Base-by-base conservation (phyloP, 92 coral and sea anemone genomes). In the Desmophyllum pertusum region DNA sequence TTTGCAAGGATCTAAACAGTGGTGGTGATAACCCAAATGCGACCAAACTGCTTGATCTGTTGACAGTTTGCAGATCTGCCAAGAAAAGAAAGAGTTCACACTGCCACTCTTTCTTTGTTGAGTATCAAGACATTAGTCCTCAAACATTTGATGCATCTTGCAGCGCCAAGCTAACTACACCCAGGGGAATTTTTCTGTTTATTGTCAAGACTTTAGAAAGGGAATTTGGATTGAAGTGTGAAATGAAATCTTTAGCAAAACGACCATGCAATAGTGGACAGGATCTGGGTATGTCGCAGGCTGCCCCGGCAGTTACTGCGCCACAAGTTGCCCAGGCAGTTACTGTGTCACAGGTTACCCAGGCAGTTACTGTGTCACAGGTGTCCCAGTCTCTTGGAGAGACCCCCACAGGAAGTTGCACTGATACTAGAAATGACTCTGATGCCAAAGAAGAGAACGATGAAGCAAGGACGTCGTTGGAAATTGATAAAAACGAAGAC, bases 151-250 rank as follows among this genome's bases (percentile, higher is more conserved):
- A 37, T 13, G 25, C 25, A 10, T 23, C 65, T 7, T 40, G 25
- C 27, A 0, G 21, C 40, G 33, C 17, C 35, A 43, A 59, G n/a
- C 79, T 86, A 31, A 45, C 83, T 4, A 63, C 85, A 51, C 36
- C 86, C 29, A 29, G 67, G 31, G 75, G 70, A n/a, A 40, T 90
- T 15, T 87, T 90, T 74, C 41, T 76, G 39, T 71, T 51, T 27
- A 43, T 90, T 64, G 55, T 85, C 17, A 55, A 71, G 18, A 81
- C 70, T 36, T 74, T 92, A 35, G 69, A 72, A 66, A 75, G 74
- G 36, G 84, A 89, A 43, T 78, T 89, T 65, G 89, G 87, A 36
- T 78, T 92, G 38, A 75, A 63, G 35, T 88, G 96, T 71, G 80
- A 82, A 43, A 43, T 86, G 31, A 89, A 67, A 13, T 40, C 37